Evolutionary conservation across 2,113 vertebrate species (phyloP).

Genomic region (Pyrgilauda ruficollis): DNA sequence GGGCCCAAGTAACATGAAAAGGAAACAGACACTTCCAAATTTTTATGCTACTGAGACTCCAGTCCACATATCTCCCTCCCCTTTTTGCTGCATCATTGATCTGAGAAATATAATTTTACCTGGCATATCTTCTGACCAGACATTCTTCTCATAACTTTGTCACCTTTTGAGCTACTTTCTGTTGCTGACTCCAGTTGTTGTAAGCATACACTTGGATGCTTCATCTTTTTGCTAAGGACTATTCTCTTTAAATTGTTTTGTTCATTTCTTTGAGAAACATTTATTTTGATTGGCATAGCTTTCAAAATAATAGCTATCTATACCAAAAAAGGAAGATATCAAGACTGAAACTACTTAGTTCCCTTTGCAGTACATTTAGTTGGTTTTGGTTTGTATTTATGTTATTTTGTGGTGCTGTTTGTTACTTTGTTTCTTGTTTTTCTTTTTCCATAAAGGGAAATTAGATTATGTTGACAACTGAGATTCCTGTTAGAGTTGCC

Average conservation of each 20-base stretch:
- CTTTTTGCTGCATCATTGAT: neutral
- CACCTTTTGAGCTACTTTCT: neutral
- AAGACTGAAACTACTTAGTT: neutral
- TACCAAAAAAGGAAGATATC: neutral
- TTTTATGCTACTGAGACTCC: neutral
- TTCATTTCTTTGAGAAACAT: neutral
- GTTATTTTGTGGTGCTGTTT: neutral
- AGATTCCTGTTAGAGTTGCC: neutral
- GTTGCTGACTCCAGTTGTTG: neutral
- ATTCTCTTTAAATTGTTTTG: neutral
- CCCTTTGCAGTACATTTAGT: neutral
- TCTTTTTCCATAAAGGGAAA: neutral
- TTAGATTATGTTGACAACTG: neutral
- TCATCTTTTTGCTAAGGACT: neutral
- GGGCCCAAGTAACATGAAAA: neutral
- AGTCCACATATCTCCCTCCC: neutral
- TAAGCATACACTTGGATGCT: neutral
- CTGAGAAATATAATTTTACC: neutral
- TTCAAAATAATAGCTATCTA: neutral
- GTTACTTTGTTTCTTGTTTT: neutral
- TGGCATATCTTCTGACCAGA: neutral
- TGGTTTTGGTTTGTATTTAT: neutral
- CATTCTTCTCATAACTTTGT: neutral
- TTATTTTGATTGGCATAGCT: neutral
- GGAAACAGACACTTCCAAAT: neutral